Base-by-base conservation (phyloP, 2,888 invertebrate species). In the Tinea pellionella region DNA sequence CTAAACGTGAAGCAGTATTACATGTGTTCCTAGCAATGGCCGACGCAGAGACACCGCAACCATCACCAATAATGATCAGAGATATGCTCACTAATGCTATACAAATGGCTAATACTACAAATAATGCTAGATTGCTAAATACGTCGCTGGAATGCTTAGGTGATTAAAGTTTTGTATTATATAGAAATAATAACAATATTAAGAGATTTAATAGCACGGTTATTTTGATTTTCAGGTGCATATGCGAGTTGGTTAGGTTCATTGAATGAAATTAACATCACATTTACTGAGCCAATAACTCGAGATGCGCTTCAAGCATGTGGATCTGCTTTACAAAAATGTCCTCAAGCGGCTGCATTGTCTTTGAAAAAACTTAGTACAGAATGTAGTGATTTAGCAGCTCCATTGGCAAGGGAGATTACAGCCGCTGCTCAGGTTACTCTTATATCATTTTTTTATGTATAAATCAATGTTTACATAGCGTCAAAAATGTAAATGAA, bases 341-440 rank as follows among this genome's bases (percentile, higher is more conserved):
- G 94, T 0, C 92, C 94, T 3, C 90, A 94, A 61, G 93, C 96
- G 0, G 96, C 96, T 2, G 83, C 85, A 63, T 91, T 96, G 77
- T 96, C 97, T 19, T 87, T 97, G 11, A 95, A 96, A 73, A 96
- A 96, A 70, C 90, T 98, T 42, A 92, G 95, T 32, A 88, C 93
- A 37, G 96, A 96, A 75, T 96, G 96, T 72, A 90, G 91, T 67
- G 75, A 90, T 59, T 91, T 92, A 72, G 89, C 97, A 65, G 89
- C 91, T 57, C 93, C 93, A 0, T 93, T 92, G 68, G 94, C 94
- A 0, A 91, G 91, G 19, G 92, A 93, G 62, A 90, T 97, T 61
- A 89, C 96, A 3, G 88, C 89, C 18, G 92, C 93, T 0, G 91
- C 94, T 60, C 90, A 91, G 77, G 89, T 90, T 19, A 55, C 8